These are phyloP conservation scores for Ailuropoda melanoleuca DNA, from an alignment of 2,113 vertebrate species.

Conservation along the genomic window DNA sequence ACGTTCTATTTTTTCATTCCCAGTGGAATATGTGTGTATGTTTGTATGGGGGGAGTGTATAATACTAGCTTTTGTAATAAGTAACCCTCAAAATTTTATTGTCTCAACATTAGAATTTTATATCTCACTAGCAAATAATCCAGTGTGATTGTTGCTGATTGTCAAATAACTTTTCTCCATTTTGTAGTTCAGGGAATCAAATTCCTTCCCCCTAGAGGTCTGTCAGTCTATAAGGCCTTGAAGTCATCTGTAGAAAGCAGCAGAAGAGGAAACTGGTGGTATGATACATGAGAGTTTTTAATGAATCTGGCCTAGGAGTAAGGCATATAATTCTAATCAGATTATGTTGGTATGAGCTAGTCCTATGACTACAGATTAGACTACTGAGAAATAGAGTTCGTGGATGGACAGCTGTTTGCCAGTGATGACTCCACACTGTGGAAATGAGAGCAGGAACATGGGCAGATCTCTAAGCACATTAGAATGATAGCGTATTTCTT, in stretches of 20 bases:
- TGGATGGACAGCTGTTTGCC: background rate
- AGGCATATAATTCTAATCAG: background rate
- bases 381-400: background rate
- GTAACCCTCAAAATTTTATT: background rate
- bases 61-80: background rate
- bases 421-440: background rate
- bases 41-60: background rate
- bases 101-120: background rate
- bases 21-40: background rate
- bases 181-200: background rate
- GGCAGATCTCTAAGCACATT: background rate
- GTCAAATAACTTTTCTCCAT: background rate
- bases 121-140: background rate
- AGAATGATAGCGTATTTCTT: background rate
- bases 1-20: background rate
- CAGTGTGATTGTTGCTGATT: background rate
- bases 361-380: background rate
- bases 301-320: background rate
- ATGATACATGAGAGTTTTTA: background rate
- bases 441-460: background rate
- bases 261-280: background rate
- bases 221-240: background rate
- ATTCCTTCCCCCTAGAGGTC: background rate
- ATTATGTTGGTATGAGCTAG: background rate
- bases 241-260: background rate